A percentile compares a stretch with the other conserved stretches of the same genome.
These are phyloP conservation scores for Piprites chloris DNA, from an alignment of 2,113 vertebrate species.

Conservation along the genomic window DNA sequence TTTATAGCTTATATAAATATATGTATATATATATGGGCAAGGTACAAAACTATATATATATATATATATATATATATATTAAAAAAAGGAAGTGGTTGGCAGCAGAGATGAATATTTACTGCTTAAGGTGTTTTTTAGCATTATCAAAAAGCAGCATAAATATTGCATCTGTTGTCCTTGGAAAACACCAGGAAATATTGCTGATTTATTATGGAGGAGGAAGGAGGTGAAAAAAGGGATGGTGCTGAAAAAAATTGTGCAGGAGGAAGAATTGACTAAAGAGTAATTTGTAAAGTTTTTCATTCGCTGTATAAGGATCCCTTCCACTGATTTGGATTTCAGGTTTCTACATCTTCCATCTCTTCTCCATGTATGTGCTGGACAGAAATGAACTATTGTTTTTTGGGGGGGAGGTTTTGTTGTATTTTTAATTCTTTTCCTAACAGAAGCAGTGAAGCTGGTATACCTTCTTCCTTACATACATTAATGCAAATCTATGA, in stretches of 20 bases:
- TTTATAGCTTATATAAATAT: neutral
- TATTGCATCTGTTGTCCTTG: slow-evolving; percentile 52
- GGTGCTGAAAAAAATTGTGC: slow-evolving; percentile 41
- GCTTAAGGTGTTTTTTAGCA: slow-evolving; percentile 15
- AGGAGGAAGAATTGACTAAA: slow-evolving; percentile 22
- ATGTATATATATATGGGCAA: neutral
- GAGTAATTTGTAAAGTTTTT: slow-evolving; percentile 59
- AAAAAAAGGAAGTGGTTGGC: neutral
- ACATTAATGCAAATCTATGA: neutral
- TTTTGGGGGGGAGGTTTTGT: neutral
- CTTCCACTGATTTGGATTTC: neutral
- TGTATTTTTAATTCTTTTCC: neutral
- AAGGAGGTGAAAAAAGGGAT: slow-evolving; percentile 19
- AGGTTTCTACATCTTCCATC: neutral
- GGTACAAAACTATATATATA: neutral
- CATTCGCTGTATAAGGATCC: slow-evolving; percentile 13
- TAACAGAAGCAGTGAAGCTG: neutral
- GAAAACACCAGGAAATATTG: slow-evolving; percentile 56
- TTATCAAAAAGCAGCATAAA: slow-evolving; percentile 35
- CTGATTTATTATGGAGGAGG: slow-evolving; percentile 62
- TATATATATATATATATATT: neutral
- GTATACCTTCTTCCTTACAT: neutral
- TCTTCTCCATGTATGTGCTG: neutral
- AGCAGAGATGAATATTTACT: slow-evolving; percentile 13
- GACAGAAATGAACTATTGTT: neutral